Evolutionary conservation across 2,888 invertebrate genomes (phyloP).

Genomic region (Steromphala cineraria): DNA sequence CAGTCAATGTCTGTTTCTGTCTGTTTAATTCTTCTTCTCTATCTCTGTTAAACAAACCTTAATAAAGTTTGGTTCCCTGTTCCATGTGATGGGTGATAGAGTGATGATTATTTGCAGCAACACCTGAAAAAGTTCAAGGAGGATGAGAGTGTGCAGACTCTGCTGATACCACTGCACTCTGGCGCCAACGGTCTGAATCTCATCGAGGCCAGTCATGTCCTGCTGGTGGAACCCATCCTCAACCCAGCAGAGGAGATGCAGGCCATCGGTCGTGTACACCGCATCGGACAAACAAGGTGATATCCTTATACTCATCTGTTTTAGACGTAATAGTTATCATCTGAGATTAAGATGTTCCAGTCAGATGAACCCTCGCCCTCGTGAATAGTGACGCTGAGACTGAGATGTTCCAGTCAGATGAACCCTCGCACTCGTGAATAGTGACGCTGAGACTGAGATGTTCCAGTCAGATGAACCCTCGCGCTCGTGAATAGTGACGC

Average conservation of each 20-base stretch:
- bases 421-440: too few species aligned
- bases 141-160: slow-evolving; percentile 71
- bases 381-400: too few species aligned
- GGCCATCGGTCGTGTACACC: slow-evolving; percentile 86
- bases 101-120: slow-evolving; percentile 45
- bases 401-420: too few species aligned
- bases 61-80: background rate
- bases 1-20: too few species aligned
- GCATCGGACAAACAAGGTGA: slow-evolving; percentile 86
- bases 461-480: too few species aligned
- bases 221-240: slow-evolving; percentile 85
- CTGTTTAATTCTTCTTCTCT: background rate
- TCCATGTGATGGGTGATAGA: background rate
- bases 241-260: slow-evolving; percentile 85
- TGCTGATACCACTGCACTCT: slow-evolving; percentile 82
- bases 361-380: too few species aligned
- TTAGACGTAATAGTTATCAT: too few species aligned
- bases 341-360: too few species aligned
- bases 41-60: background rate
- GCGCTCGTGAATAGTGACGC: too few species aligned
- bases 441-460: too few species aligned
- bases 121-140: slow-evolving; percentile 71
- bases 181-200: slow-evolving; percentile 88
- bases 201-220: slow-evolving; percentile 86
- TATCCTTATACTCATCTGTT: background rate